Evolutionary conservation across 2,888 invertebrate species (phyloP).

Genomic region (Liopterus haemorrhoidalis): DNA sequence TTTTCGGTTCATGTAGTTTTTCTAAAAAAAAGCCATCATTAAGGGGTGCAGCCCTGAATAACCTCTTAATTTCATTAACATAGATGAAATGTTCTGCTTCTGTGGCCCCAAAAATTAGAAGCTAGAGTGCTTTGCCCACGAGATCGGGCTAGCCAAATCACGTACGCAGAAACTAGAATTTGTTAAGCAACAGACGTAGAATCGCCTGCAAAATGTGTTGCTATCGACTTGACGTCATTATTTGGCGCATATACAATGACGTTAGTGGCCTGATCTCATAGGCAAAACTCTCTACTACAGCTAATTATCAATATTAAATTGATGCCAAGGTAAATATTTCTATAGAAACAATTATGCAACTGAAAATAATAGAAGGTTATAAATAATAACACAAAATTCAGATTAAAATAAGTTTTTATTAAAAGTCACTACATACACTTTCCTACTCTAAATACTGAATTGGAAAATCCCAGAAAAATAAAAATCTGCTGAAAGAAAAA

Average conservation of each 20-base stretch:
- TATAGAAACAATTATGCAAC: neutral
- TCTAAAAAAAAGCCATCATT: constrained; percentile 1
- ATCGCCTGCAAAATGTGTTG: no score
- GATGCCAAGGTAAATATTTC: neutral
- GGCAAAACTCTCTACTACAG: no score
- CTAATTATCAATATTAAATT: no score
- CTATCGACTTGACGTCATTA: no score
- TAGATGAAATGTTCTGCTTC: no score
- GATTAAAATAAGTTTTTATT: constrained; percentile 20
- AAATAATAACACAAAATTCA: neutral
- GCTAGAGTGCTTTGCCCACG: no score
- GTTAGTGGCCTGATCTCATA: no score
- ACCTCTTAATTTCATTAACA: neutral
- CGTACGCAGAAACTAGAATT: no score
- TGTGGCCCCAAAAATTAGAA: no score
- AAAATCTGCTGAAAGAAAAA: constrained; percentile 8
- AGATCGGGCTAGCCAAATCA: no score
- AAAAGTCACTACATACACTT: constrained; percentile 19
- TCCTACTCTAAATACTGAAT: constrained; percentile 17
- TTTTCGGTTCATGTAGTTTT: neutral
- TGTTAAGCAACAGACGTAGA: no score
- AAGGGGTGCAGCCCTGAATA: neutral
- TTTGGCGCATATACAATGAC: no score
- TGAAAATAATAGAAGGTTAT: neutral
- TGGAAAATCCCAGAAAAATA: constrained; percentile 16